Evolutionary conservation across 2,113 vertebrate genomes (phyloP).

Genomic region (Acinonyx jubatus): DNA sequence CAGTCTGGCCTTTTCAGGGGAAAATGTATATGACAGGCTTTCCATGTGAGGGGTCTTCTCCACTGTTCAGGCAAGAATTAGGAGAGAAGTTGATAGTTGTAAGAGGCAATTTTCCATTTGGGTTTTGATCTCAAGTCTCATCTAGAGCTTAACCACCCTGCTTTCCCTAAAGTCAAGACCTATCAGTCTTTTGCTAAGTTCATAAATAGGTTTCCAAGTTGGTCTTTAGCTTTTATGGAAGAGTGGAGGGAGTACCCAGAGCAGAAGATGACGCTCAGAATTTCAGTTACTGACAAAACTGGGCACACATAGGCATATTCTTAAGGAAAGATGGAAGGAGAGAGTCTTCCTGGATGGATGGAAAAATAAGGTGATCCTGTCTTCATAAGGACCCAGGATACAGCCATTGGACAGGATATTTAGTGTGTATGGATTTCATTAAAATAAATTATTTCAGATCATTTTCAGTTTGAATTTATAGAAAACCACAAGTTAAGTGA

Average conservation of each 20-base stretch:
- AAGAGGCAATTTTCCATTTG: slow-evolving; percentile 44
- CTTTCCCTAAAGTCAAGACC: neutral
- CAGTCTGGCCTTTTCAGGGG: neutral
- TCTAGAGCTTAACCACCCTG: neutral
- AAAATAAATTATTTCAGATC: slow-evolving; percentile 61
- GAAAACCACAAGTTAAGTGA: slow-evolving; percentile 63
- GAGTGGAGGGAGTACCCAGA: neutral
- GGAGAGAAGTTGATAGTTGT: slow-evolving; percentile 21
- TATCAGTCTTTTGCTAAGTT: neutral
- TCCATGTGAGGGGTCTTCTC: neutral
- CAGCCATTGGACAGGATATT: neutral
- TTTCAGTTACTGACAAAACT: slow-evolving; percentile 15
- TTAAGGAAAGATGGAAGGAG: neutral
- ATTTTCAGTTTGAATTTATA: slow-evolving; percentile 61
- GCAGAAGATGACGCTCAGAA: neutral
- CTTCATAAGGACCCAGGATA: neutral
- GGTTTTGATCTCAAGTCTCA: neutral
- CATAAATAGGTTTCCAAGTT: neutral
- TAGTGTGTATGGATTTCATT: slow-evolving; percentile 13
- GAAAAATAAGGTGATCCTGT: neutral
- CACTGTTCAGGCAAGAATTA: neutral
- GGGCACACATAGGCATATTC: neutral
- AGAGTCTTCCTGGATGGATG: neutral
- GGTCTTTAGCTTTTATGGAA: neutral
- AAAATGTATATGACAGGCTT: neutral